Conservation (phyloP, 1,140 invertebrate genomes). For the Zaprionus africanus region DNA sequence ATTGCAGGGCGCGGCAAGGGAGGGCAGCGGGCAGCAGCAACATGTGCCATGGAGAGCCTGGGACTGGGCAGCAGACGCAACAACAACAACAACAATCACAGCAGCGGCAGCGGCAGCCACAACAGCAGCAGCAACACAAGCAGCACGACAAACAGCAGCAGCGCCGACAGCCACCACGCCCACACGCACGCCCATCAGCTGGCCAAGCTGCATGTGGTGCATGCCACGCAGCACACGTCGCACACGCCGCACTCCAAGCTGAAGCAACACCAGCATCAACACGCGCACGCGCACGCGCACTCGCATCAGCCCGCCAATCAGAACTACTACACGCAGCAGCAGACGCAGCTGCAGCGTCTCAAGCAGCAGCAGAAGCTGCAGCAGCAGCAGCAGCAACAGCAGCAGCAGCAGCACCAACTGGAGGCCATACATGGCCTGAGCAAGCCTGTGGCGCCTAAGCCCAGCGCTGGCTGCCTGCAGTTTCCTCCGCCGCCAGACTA, state of each 20-base stretch:
- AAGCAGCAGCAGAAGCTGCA: slow-evolving; percentile 61
- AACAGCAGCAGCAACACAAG: slow-evolving; percentile 13
- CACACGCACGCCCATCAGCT: slow-evolving; percentile 32
- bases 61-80: slow-evolving; percentile 77
- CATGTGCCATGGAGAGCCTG: slow-evolving; percentile 84
- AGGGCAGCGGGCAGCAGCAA: slow-evolving; percentile 43
- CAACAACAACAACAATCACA: slow-evolving; percentile 52
- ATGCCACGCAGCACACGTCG: slow-evolving; percentile 43
- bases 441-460: slow-evolving; percentile 32
- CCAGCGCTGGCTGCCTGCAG: slow-evolving; percentile 55
- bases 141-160: slow-evolving; percentile 7
- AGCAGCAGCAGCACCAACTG: slow-evolving; percentile 37
- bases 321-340: slow-evolving; percentile 80
- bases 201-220: slow-evolving; percentile 52
- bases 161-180: slow-evolving; percentile 25
- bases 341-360: slow-evolving; percentile 71
- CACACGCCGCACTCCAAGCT: slow-evolving; percentile 53
- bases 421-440: slow-evolving; percentile 38
- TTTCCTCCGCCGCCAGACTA: slow-evolving; percentile 77
- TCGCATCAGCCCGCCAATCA: slow-evolving; percentile 67
- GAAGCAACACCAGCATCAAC: slow-evolving; percentile 46
- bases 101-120: slow-evolving; percentile 26
- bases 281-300: slow-evolving; percentile 29
- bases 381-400: slow-evolving; percentile 54
- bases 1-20: slow-evolving; percentile 29